Evolutionary conservation across 2,888 invertebrate genomes (phyloP).

Genomic region (Andrena bucephala): DNA sequence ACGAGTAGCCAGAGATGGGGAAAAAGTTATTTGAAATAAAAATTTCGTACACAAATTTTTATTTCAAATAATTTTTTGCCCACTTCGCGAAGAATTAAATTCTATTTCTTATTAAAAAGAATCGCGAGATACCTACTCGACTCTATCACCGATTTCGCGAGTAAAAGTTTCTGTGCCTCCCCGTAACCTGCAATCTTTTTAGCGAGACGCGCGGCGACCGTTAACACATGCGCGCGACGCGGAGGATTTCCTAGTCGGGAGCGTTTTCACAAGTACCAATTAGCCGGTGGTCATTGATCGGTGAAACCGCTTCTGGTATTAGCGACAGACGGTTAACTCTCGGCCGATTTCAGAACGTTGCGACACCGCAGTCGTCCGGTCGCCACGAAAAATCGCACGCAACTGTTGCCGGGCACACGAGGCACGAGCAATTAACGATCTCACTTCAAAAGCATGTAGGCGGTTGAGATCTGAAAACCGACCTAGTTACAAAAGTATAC

Average conservation of each 20-base stretch:
- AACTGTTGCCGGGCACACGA: not conserved
- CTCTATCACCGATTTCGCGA: conserved; percentile 40
- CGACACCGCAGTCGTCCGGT: conserved; percentile 32
- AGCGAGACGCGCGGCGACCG: conserved; percentile 27
- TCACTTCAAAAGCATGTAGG: conserved; percentile 10
- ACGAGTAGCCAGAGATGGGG: too few species aligned
- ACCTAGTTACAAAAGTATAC: too few species aligned
- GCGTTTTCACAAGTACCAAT: conserved; percentile 78
- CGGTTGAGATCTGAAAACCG: not conserved
- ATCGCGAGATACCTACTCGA: too few species aligned
- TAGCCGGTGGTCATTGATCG: conserved; percentile 76
- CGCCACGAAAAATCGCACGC: conserved; percentile 31
- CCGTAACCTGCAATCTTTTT: conserved; percentile 20
- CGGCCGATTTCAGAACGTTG: conserved; percentile 70
- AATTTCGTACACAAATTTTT: too few species aligned
- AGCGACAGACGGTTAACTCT: conserved; percentile 73
- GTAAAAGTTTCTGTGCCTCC: conserved; percentile 54
- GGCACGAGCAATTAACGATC: conserved; percentile 36
- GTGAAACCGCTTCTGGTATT: conserved; percentile 77
- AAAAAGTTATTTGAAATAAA: too few species aligned
- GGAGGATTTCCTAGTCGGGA: conserved; percentile 58
- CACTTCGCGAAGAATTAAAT: too few species aligned
- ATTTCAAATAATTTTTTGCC: too few species aligned
- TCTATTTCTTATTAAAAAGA: too few species aligned
- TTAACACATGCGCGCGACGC: conserved; percentile 38